Conservation (phyloP, 2,113 vertebrate genomes). For the Procavia capensis region DNA sequence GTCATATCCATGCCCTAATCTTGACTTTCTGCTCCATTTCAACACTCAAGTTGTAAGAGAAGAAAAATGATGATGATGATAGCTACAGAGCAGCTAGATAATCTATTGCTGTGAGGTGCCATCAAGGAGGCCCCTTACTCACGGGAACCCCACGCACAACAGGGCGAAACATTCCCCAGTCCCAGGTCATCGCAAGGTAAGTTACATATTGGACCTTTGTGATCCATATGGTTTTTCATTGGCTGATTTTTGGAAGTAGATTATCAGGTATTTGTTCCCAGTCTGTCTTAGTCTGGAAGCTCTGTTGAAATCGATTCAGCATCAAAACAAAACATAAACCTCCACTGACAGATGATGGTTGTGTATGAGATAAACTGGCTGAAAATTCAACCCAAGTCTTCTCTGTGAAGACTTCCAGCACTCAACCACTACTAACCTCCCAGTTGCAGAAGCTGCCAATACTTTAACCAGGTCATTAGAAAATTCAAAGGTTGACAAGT, state of each 20-base stretch:
- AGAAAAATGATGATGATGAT: conserved; percentile 17
- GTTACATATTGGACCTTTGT: background rate
- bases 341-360: background rate
- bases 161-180: background rate
- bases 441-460: background rate
- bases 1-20: background rate
- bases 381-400: background rate
- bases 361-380: background rate
- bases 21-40: conserved; percentile 40
- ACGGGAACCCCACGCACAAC: background rate
- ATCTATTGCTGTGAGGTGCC: background rate
- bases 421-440: background rate
- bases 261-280: background rate
- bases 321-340: background rate
- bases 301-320: background rate
- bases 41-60: conserved; percentile 9
- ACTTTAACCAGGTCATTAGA: background rate
- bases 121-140: background rate
- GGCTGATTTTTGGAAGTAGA: background rate
- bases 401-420: background rate
- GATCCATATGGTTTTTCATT: background rate
- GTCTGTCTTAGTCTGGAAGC: background rate
- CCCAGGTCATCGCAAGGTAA: background rate
- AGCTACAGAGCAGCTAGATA: background rate
- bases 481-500: conserved; percentile 8